Evolutionary conservation across 2,888 invertebrate genomes (phyloP).

Genomic region (Hypercompe scribonia): DNA sequence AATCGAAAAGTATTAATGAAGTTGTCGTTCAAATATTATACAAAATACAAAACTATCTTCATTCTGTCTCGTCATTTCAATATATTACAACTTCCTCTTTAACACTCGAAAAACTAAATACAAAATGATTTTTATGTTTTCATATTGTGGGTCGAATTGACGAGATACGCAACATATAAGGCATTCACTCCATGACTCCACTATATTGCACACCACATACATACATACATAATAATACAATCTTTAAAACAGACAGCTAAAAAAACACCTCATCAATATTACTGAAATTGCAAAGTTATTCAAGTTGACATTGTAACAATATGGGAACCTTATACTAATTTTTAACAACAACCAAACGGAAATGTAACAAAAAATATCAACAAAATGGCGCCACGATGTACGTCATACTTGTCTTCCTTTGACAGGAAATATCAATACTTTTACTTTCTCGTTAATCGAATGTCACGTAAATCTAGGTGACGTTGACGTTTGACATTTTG

Average conservation of each 20-base stretch:
- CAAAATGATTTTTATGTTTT: no score
- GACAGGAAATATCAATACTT: not conserved
- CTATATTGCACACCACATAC: no score
- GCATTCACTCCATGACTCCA: no score
- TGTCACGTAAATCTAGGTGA: not conserved
- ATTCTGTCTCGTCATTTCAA: not conserved
- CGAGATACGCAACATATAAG: no score
- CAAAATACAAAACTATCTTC: not conserved
- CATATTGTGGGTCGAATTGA: no score
- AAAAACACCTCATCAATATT: not conserved
- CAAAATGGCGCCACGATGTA: not conserved
- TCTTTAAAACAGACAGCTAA: no score
- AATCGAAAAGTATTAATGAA: no score
- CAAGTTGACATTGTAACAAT: not conserved
- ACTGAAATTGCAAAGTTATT: not conserved
- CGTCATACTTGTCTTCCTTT: not conserved
- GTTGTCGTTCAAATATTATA: not conserved
- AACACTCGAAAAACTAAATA: not conserved
- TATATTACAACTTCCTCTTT: not conserved
- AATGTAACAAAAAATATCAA: no score
- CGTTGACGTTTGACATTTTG: constrained; percentile 1
- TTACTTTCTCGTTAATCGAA: not conserved
- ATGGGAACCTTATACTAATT: not conserved
- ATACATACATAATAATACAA: no score
- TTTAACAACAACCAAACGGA: no score